Evolutionary conservation across 2,113 vertebrate genomes (phyloP).

Genomic region (Sapayoa aenigma): DNA sequence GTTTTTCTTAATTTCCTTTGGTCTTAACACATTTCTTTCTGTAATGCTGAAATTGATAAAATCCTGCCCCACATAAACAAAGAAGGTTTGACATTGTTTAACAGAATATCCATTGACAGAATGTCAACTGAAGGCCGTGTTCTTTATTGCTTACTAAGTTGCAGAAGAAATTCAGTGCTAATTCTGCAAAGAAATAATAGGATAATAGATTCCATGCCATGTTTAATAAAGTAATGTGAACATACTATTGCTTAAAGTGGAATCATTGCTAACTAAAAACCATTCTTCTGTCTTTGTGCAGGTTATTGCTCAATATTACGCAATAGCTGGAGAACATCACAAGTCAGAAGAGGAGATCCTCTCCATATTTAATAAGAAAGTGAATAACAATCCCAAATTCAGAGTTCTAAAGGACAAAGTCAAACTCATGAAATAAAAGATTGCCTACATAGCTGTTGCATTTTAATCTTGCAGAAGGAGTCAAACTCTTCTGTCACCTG

Average conservation of each 20-base stretch:
- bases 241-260: neutral
- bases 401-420: conserved; percentile 89
- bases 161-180: neutral
- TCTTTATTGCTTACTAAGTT: neutral
- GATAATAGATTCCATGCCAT: neutral
- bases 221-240: neutral
- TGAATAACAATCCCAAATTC: conserved; percentile 88
- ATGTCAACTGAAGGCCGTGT: neutral
- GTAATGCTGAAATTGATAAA: neutral
- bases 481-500: neutral
- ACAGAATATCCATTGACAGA: neutral
- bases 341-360: conserved; percentile 83
- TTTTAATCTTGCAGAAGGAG: neutral
- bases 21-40: neutral
- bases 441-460: neutral
- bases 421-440: conserved; percentile 79
- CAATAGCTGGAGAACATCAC: conserved; percentile 72
- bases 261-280: neutral
- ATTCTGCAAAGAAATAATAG: neutral
- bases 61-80: neutral
- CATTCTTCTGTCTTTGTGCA: conserved; percentile 52
- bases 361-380: conserved; percentile 88
- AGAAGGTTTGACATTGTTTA: neutral
- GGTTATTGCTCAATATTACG: conserved; percentile 89
- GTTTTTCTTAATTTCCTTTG: no score